Base-by-base conservation (phyloP, 2,888 invertebrate species). In the Hipparchia semele region DNA sequence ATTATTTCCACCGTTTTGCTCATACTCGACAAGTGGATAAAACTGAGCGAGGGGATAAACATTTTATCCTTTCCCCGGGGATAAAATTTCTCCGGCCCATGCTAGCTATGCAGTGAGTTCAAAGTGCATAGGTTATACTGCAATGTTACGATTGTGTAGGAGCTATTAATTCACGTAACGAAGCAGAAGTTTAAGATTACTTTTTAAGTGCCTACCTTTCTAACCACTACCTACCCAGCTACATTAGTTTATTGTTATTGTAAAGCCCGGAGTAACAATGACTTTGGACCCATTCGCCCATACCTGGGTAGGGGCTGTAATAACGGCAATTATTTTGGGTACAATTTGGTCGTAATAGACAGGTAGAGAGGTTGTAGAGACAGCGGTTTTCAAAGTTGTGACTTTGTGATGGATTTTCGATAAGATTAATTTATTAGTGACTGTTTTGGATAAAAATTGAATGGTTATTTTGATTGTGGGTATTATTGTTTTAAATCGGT, bases 301-400 rank as follows among this genome's bases (percentile, higher is more conserved):
- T 83, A 82, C 84, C 87, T 85, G 79, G 12, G 75, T 70, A 64
- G 76, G 75, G 75, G 80, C 72, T 66, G 84, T 91, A 91, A 91
- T 91, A 88, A 89, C 86, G 86, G 87, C 87, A 90, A 92, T 92
- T 91, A 92, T 90, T 89, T 87, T 81, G 86, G 87, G 84, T 85
- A 88, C 87, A 86, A 85, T 89, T 89, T 86, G 83, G 86, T 82
- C 83, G 80, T 80, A 84, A 85, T 83, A 79, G 79, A 82, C 90
- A 90, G 90, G 90, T 87, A 89, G 83, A 82, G 79, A 79, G 77
- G 83, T 79, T 81, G 68, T 49, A 4, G 13, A 80, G 77, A 53
- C 84, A 75, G 76, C 56, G 89, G 70, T 73, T 77, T 81, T 86
- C 86, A 90, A 90, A 86, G 77, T 83, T 81, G 61, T 10, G 53